These are phyloP conservation scores for Numenius phaeopus DNA, from an alignment of 2,797 vertebrate genomes.

Conservation along the genomic window DNA sequence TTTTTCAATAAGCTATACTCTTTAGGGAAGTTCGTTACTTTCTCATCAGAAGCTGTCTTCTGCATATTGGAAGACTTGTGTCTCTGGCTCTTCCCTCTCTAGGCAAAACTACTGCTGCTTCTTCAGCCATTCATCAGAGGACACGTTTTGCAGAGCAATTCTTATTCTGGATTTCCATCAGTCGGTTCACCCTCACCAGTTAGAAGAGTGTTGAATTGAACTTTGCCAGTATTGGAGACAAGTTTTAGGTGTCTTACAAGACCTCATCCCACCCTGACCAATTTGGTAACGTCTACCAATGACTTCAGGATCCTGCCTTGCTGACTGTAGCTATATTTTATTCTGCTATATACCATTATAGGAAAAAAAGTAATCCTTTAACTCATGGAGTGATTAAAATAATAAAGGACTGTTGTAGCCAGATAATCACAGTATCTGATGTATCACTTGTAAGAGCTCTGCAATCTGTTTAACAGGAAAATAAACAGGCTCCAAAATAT, in stretches of 20 bases:
- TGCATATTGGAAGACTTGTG: background rate
- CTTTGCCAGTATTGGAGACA: background rate
- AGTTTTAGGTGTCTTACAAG: background rate
- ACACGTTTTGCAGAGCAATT: background rate
- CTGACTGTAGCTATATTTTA: background rate
- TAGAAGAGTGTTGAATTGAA: background rate
- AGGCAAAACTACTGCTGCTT: background rate
- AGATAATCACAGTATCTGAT: background rate
- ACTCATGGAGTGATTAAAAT: background rate
- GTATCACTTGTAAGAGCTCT: background rate
- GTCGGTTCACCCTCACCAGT: background rate
- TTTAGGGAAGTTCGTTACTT: background rate
- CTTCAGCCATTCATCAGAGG: background rate
- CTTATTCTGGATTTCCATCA: background rate
- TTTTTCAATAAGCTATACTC: background rate
- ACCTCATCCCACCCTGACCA: background rate
- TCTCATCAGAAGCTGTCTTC: background rate
- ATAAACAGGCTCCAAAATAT: background rate
- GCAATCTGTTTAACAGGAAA: background rate
- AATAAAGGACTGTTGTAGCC: background rate
- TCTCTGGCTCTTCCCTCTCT: background rate
- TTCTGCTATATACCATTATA: background rate
- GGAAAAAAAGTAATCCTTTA: background rate
- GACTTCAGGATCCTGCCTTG: background rate
- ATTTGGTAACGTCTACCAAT: rapidly evolving